Evolutionary conservation across 2,113 vertebrate species (phyloP).

Genomic region (Mormyrus iriodes): DNA sequence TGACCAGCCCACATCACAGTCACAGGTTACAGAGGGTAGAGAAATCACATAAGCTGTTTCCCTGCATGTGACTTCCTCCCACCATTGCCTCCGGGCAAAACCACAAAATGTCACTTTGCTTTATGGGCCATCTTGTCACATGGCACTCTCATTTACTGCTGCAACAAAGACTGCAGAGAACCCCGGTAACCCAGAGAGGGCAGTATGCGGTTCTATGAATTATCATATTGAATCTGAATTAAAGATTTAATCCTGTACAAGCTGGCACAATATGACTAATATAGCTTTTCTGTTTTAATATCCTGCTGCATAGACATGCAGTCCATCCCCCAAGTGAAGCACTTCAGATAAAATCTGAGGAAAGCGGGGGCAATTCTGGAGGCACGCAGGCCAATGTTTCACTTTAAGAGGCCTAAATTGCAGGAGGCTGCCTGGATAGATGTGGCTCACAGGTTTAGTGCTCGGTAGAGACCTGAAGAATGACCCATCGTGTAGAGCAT

Average conservation of each 20-base stretch:
- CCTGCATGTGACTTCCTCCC: background rate
- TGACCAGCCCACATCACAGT: background rate
- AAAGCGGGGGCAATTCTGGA: background rate
- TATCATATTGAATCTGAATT: background rate
- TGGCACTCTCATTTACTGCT: slow-evolving; percentile 51
- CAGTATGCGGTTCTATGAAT: background rate
- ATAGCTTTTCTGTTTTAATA: background rate
- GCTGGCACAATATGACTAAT: background rate
- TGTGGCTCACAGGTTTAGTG: background rate
- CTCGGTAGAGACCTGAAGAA: background rate
- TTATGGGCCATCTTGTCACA: slow-evolving; percentile 40
- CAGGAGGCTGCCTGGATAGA: background rate
- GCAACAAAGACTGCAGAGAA: slow-evolving; percentile 19
- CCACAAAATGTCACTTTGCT: slow-evolving; percentile 44
- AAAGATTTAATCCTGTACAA: background rate
- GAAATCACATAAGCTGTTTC: background rate
- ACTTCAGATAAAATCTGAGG: slow-evolving; percentile 14
- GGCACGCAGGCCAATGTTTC: background rate
- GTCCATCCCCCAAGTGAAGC: slow-evolving; percentile 40
- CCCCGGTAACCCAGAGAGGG: background rate
- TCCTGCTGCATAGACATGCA: background rate
- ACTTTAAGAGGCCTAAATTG: background rate
- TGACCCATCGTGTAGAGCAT: background rate
- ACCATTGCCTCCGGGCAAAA: slow-evolving; percentile 38
- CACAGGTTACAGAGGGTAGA: background rate